Base-by-base conservation (phyloP, 1,140 invertebrate species). In the Hyphantria cunea region DNA sequence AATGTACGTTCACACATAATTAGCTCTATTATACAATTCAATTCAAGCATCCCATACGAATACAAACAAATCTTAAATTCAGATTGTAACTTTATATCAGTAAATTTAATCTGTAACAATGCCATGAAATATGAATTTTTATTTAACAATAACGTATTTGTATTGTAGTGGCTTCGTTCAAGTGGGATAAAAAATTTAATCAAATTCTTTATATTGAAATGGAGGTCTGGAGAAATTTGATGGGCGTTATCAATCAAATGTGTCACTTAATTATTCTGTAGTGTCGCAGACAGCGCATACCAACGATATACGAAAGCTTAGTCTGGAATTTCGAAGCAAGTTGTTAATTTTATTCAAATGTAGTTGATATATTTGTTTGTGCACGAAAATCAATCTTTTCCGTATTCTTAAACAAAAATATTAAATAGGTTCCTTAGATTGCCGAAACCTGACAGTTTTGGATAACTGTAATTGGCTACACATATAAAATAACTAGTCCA, bases 1-100 rank as follows among this genome's bases (percentile, higher is more conserved):
- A 72, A 66, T 47, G 41, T 66, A 53, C 59, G 78, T 89, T 89
- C 84, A 89, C 87, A 90, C 85, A 90, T 84, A 87, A 90, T 90
- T 90, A 89, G 84, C 71, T 86, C 32, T 68, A 86, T 89, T 83
- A 86, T 84, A 76, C 75, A 63, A 71, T 77, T 70, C 66, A 67
- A 84, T 81, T 82, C 75, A 66, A 69, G 70, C 47, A 63, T 15
- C 47, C 32, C 64, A 64, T 68, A 54, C 59, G 68, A 74, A 74
- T 68, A 72, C 72, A 73, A 74, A 76, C 66, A 76, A 72, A 84
- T 87, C 69, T 80, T 61, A 80, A 84, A 88, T 86, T 89, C 78
- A 83, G 65, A 85, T 84, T 64, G 77, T 86, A 83, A 88, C 64
- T 68, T 78, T 77, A 87, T 86, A 88, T 81, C 80, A 70, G 53